These are phyloP conservation scores for Zaprionus bogoriensis DNA, from an alignment of 2,888 invertebrate species.

Conservation along the genomic window DNA sequence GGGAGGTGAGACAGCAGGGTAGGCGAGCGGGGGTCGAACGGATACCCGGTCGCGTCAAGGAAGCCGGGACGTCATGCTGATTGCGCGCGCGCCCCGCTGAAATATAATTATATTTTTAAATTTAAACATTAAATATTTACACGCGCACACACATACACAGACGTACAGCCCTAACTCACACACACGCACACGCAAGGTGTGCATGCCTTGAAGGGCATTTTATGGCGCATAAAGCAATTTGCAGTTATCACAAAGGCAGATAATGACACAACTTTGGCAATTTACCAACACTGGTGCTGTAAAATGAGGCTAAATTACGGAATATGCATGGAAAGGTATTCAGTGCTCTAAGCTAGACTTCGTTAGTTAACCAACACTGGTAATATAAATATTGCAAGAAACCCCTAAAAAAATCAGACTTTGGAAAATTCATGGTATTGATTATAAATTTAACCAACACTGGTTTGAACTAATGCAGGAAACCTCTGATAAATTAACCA, in stretches of 20 bases:
- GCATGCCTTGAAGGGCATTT: constrained; percentile 23
- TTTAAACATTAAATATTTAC: constrained; percentile 68
- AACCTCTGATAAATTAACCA: no score
- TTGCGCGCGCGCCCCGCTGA: constrained; percentile 36
- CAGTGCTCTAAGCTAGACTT: no score
- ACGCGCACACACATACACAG: constrained; percentile 17
- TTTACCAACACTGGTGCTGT: constrained; percentile 45
- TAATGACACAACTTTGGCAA: constrained; percentile 49
- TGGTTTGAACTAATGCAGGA: no score
- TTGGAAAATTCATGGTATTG: no score
- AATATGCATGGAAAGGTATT: no score
- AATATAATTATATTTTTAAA: constrained; percentile 70
- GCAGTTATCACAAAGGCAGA: constrained; percentile 32
- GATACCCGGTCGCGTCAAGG: not conserved
- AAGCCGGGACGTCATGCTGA: constrained; percentile 58
- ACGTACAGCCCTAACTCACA: no score
- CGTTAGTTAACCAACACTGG: no score
- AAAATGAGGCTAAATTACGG: no score
- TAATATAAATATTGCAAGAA: not conserved
- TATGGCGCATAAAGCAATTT: constrained; percentile 54
- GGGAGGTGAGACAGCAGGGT: not conserved
- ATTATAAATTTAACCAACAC: no score
- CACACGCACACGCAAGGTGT: constrained; percentile 8
- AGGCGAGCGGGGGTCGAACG: not conserved
- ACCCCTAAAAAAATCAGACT: not conserved